A percentile compares a stretch with the other conserved stretches of the same genome.
phyloP scores from a whole-genome alignment of 2,888 invertebrate genomes.

The Eristalis pertinax region DNA sequence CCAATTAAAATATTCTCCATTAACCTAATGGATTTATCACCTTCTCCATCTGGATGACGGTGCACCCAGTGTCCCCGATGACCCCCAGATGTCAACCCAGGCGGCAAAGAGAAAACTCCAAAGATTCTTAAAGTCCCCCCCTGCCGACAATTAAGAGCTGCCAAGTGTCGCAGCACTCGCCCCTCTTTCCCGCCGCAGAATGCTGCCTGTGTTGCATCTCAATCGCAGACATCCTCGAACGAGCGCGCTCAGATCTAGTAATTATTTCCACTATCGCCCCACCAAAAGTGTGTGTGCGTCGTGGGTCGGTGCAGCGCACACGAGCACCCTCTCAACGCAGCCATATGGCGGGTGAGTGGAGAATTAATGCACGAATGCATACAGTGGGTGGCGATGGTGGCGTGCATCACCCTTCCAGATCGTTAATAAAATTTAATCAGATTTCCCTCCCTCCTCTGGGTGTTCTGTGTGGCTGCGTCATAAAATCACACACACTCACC shows the following conservation, averaged over 20 bases:
- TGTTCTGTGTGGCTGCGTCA: constrained; percentile 43
- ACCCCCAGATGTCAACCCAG: background rate
- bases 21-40: constrained; percentile 27
- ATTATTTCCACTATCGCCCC: constrained; percentile 63
- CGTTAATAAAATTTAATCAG: constrained; percentile 68
- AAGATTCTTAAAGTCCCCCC: background rate
- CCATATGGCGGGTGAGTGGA: constrained; percentile 35
- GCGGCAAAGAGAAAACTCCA: background rate
- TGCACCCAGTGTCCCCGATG: background rate
- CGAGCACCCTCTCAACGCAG: background rate
- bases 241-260: constrained; percentile 2
- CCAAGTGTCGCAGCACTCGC: background rate
- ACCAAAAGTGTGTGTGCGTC: background rate
- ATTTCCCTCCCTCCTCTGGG: constrained; percentile 39
- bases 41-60: background rate
- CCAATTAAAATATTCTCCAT: constrained; percentile 43
- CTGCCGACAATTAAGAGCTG: background rate
- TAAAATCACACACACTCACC: constrained; percentile 54
- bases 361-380: constrained; percentile 55
- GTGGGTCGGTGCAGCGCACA: background rate
- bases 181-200: background rate
- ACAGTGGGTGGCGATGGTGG: background rate
- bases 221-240: constrained; percentile 11
- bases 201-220: background rate
- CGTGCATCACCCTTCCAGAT: constrained; percentile 38